Evolutionary conservation across 2,797 vertebrate species (phyloP).

Genomic region (Coilia nasus): DNA sequence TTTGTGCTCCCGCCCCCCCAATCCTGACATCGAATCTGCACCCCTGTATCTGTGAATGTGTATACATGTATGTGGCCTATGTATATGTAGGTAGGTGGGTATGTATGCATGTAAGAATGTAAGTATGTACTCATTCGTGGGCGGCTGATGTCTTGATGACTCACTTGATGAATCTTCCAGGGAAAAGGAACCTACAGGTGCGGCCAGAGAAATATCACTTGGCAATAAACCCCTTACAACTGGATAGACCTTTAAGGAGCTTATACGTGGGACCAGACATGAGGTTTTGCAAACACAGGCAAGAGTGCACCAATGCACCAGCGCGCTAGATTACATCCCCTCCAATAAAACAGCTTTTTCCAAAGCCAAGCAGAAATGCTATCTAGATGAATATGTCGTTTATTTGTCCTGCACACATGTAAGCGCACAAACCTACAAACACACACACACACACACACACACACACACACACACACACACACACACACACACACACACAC

Average conservation of each 20-base stretch:
- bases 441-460: background rate
- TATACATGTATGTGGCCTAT: no score
- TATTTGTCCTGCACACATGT: background rate
- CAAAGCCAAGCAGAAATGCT: constrained; percentile 3
- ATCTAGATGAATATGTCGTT: constrained; percentile 16
- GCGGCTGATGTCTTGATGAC: constrained; percentile 45
- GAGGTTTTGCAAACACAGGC: constrained; percentile 36
- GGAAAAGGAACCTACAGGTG: background rate
- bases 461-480: constrained; percentile 10
- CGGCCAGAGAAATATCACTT: constrained; percentile 26
- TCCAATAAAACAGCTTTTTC: background rate
- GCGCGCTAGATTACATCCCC: constrained; percentile 1
- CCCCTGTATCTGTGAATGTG: no score
- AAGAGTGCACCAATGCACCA: background rate
- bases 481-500: constrained; percentile 4
- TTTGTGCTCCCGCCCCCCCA: no score
- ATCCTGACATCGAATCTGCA: no score
- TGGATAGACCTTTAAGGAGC: constrained; percentile 46
- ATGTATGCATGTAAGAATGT: no score
- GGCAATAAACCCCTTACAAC: constrained; percentile 26
- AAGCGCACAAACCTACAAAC: background rate
- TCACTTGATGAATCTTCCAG: constrained; percentile 36
- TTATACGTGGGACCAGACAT: constrained; percentile 35
- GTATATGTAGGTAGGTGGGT: no score
- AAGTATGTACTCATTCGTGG: background rate